Evolutionary conservation across 2,888 invertebrate genomes (phyloP).

Genomic region (Strigamia crassipes): DNA sequence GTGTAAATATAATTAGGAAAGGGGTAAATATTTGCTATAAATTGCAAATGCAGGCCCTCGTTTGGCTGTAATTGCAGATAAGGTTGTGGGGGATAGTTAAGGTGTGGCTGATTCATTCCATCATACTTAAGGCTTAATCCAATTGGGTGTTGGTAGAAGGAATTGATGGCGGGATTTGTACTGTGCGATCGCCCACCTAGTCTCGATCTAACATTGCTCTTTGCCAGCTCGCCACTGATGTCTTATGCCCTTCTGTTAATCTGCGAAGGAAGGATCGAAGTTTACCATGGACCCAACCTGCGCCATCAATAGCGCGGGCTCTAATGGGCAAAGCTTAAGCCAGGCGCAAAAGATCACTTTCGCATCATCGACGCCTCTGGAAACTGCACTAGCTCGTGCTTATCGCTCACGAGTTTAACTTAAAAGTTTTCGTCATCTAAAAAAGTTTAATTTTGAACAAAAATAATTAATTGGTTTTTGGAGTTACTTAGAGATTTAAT

Average conservation of each 20-base stretch:
- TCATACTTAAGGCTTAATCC: constrained; percentile 19
- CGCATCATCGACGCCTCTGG: neutral
- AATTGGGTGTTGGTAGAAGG: neutral
- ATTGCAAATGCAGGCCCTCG: no score
- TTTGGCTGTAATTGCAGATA: neutral
- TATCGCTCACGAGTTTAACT: neutral
- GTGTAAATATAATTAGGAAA: no score
- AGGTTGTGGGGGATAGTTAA: neutral
- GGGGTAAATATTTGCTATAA: no score
- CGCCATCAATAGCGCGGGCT: neutral
- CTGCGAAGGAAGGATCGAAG: neutral
- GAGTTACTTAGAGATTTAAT: no score
- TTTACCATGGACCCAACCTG: neutral
- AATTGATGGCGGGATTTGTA: constrained; percentile 27
- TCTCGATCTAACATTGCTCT: constrained; percentile 14
- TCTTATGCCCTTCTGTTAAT: neutral
- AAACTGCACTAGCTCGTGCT: neutral
- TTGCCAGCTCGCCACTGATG: neutral
- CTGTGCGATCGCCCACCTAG: neutral
- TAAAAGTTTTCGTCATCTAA: neutral
- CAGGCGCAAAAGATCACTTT: constrained; percentile 26
- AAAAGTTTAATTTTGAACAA: no score
- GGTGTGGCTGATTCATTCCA: neutral
- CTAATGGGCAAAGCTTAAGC: constrained; percentile 15
- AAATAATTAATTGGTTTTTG: no score